Evolutionary conservation across 2,797 vertebrate species (phyloP).

Genomic region (Danio choprae): DNA sequence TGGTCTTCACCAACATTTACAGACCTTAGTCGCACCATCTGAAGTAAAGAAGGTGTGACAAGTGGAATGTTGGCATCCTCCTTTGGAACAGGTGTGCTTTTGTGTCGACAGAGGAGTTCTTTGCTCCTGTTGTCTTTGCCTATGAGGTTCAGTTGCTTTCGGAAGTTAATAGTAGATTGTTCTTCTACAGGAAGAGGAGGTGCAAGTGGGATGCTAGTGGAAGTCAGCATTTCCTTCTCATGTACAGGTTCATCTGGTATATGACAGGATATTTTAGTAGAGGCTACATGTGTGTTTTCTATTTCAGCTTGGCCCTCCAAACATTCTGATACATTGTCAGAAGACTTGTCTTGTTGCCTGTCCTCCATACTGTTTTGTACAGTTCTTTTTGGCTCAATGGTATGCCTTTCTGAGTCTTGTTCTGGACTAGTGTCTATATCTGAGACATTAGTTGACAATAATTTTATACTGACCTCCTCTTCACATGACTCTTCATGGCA

Average conservation of each 20-base stretch:
- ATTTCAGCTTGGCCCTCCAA: conserved; percentile 1
- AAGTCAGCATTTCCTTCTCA: conserved; percentile 4
- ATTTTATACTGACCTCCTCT: not conserved
- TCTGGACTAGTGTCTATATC: conserved; percentile 14
- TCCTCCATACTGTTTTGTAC: conserved; percentile 2
- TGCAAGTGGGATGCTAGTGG: conserved; percentile 49
- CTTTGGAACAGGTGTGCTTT: conserved; percentile 79
- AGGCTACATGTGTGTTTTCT: conserved; percentile 11
- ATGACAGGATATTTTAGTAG: conserved; percentile 21
- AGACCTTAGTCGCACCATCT: conserved; percentile 94
- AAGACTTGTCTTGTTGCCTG: conserved; percentile 5
- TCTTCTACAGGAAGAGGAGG: conserved; percentile 67
- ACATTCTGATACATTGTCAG: conserved; percentile 21
- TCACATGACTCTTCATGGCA: conserved; percentile 44
- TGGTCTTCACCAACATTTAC: conserved; percentile 79
- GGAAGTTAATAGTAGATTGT: conserved; percentile 70
- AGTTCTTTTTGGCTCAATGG: conserved; percentile 14
- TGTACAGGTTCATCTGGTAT: conserved; percentile 44
- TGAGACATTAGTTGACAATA: not conserved
- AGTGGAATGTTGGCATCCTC: conserved; percentile 91
- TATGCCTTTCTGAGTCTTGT: conserved; percentile 33
- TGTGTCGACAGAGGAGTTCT: conserved; percentile 77
- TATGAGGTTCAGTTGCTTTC: conserved; percentile 69
- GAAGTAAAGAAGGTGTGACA: conserved; percentile 93
- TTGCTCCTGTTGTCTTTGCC: conserved; percentile 76